Base-by-base conservation (phyloP, 2,797 vertebrate species). In the Sebastes itinus region DNA sequence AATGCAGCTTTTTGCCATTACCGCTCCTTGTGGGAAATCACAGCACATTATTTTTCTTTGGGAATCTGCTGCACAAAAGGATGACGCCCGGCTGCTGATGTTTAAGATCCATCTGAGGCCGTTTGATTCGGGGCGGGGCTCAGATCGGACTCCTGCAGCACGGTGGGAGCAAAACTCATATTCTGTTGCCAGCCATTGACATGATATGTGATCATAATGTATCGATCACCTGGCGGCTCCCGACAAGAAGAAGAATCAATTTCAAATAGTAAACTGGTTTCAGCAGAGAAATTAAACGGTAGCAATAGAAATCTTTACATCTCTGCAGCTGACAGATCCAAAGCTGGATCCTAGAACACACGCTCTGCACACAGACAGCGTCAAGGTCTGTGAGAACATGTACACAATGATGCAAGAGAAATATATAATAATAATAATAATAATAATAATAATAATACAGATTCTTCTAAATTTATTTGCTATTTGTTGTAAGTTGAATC, bases 11-110 rank as follows among this genome's bases (percentile, higher is more conserved):
- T 91, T 92, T 91, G 92, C 92, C 91, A 92, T 92, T 89, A 85
- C 86, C 61, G 70, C 87, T 91, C 88, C 92, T 93, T 90, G 88
- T 89, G 94, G 94, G 92, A 94, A 92, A 93, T 94, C 91, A 91
- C 85, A 82, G 78, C 58, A 88, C 87, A 92, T 92, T 90, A 89
- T 90, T 92, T 88, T 89, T 64, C 77, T 77, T 63, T 59, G 35
- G 69, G 72, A 85, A 80, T 80, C 23, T 79, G 60, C 73, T 56
- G 67, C 52, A 70, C 60, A 74, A 75, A 75, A 88, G 61, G 61
- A 76, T 30, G 77, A 78, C 16, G 58, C 52, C 67, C 18, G 68
- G 78, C 66, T 73, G 62, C 70, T 68, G 78, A 87, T 83, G 59
- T 83, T 73, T 76, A 56, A 68, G 66, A 71, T 75, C 77, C 70